Evolutionary conservation across 2,113 vertebrate species (phyloP).

Genomic region (Lucifuga dentata): DNA sequence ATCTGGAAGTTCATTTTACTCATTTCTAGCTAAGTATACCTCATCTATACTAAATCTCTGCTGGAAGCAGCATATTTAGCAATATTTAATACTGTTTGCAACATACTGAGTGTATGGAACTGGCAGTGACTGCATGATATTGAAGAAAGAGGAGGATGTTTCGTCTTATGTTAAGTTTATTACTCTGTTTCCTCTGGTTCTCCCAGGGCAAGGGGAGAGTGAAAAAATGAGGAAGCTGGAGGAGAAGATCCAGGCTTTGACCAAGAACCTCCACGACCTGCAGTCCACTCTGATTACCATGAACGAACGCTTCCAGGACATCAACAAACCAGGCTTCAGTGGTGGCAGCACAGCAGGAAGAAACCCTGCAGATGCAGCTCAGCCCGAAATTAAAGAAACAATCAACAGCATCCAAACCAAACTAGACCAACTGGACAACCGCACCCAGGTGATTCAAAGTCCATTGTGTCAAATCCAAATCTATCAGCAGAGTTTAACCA

Average conservation of each 20-base stretch:
- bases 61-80: no score
- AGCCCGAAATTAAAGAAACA: conserved; percentile 89
- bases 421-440: conserved; percentile 90
- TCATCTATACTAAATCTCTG: no score
- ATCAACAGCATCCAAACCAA: conserved; percentile 90
- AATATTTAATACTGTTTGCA: no score
- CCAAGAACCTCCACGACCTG: conserved; percentile 86
- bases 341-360: conserved; percentile 66
- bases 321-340: conserved; percentile 57
- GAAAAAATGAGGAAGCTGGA: conserved; percentile 89
- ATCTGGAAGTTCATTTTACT: no score
- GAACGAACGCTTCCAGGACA: conserved; percentile 79
- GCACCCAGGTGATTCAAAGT: conserved; percentile 76
- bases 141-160: no score
- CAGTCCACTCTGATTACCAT: conserved; percentile 81
- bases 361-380: conserved; percentile 86
- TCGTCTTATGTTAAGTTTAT: no score
- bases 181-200: no score
- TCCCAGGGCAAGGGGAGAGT: conserved; percentile 78
- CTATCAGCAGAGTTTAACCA: no score
- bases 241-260: conserved; percentile 88
- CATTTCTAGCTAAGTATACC: no score
- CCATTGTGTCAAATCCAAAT: background rate
- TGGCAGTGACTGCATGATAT: no score
- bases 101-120: no score